Percentiles rank a stretch among this genome's conserved stretches.
Evolutionary conservation across 2,797 vertebrate genomes (phyloP).

Genomic region (Pogoniulus pusillus): DNA sequence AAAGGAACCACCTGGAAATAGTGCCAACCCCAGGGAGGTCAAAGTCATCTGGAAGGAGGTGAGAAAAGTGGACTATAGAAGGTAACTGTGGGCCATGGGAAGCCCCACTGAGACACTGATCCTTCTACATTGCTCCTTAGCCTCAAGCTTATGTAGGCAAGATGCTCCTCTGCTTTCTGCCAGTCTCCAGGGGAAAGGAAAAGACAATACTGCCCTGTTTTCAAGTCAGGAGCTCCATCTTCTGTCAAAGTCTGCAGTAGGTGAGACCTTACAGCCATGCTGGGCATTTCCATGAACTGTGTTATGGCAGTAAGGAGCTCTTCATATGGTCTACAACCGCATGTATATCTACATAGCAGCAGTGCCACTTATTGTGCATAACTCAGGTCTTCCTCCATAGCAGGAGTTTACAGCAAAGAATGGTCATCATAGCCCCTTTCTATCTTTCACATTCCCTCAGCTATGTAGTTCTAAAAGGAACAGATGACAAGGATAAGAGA

Average conservation of each 20-base stretch:
- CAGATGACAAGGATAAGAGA: neutral
- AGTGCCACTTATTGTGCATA: neutral
- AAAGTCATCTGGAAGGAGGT: neutral
- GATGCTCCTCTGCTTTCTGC: neutral
- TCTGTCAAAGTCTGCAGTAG: neutral
- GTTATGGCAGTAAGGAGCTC: neutral
- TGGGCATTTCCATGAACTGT: neutral
- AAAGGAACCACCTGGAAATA: neutral
- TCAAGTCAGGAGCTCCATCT: neutral
- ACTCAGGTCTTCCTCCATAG: fast-evolving
- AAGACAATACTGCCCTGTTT: neutral
- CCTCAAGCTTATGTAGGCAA: neutral
- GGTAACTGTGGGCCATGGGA: neutral
- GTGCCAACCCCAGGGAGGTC: neutral
- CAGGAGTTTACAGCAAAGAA: neutral
- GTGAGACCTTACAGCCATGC: neutral
- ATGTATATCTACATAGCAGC: fast-evolving
- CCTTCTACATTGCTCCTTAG: neutral
- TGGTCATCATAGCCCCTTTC: neutral
- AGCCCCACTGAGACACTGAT: neutral
- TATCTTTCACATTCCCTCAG: neutral
- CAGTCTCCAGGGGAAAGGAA: neutral
- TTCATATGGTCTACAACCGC: neutral
- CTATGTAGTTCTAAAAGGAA: neutral
- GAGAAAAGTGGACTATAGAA: neutral